Percentiles rank a stretch among this genome's conserved stretches.
phyloP scores from a whole-genome alignment of 1,140 invertebrate genomes.

The Xylocopa sonorina region DNA sequence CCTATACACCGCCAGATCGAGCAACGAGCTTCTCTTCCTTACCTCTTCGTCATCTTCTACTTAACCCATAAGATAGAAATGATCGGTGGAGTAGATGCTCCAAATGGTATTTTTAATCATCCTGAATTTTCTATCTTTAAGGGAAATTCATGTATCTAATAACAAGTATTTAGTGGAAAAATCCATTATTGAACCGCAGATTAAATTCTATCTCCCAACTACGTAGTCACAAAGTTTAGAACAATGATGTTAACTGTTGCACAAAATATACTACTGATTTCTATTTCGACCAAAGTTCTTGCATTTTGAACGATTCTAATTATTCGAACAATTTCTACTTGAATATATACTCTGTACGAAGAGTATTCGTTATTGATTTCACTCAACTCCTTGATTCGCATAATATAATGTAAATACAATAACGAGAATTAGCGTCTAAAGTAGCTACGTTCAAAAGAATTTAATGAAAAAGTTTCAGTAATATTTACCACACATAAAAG shows the following conservation, averaged over 20 bases:
- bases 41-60: constrained; percentile 55
- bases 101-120: constrained; percentile 71
- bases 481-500: not conserved
- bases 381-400: not conserved
- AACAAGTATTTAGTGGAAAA: not conserved
- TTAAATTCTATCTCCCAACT: too few species aligned
- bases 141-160: constrained; percentile 59
- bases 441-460: not conserved
- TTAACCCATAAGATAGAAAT: constrained; percentile 59
- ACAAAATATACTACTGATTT: too few species aligned
- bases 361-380: not conserved
- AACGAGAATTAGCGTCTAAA: not conserved
- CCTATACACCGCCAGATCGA: constrained; percentile 48
- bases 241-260: too few species aligned
- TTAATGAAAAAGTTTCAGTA: not conserved
- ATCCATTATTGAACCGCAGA: too few species aligned
- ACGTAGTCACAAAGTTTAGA: too few species aligned
- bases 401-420: not conserved
- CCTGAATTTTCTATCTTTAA: constrained; percentile 71
- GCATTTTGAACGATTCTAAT: too few species aligned
- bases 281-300: too few species aligned
- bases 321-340: too few species aligned
- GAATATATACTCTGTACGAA: too few species aligned
- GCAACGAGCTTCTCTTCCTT: constrained; percentile 37
- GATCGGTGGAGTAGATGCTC: constrained; percentile 69